Percentiles rank a stretch among this genome's conserved stretches.
phyloP scores from a whole-genome alignment of 2,113 vertebrate genomes.

The Xiphias gladius region DNA sequence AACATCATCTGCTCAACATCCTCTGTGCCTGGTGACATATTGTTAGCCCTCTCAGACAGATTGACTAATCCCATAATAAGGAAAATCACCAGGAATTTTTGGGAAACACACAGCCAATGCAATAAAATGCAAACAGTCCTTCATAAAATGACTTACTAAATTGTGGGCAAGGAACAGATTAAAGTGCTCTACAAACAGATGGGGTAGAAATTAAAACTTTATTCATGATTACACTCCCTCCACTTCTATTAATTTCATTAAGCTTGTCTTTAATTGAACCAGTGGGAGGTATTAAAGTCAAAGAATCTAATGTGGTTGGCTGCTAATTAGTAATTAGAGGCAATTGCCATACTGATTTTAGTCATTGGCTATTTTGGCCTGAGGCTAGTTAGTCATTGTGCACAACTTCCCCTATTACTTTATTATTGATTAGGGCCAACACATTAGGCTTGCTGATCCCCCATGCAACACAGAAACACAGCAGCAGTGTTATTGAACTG shows the following conservation, averaged over 20 bases:
- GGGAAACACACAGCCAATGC: constrained; percentile 24
- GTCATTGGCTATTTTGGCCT: constrained; percentile 64
- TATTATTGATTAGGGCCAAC: constrained; percentile 66
- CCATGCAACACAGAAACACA: constrained; percentile 41
- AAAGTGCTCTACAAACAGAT: constrained; percentile 22
- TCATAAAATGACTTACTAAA: constrained; percentile 12
- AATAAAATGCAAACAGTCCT: constrained; percentile 27
- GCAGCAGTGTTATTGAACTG: constrained; percentile 22
- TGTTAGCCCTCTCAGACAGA: constrained; percentile 26
- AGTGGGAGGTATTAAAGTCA: constrained; percentile 51
- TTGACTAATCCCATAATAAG: constrained; percentile 42
- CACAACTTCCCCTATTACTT: constrained; percentile 62
- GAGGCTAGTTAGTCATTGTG: constrained; percentile 57
- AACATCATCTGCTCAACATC: neutral
- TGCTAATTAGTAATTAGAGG: constrained; percentile 76
- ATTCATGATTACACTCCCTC: constrained; percentile 25
- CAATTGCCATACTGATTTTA: constrained; percentile 66
- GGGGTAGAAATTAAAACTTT: constrained; percentile 61
- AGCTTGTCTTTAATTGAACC: constrained; percentile 62
- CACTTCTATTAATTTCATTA: constrained; percentile 62
- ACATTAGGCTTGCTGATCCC: constrained; percentile 36
- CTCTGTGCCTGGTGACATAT: neutral
- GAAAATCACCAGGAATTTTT: constrained; percentile 28
- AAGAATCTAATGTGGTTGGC: constrained; percentile 56
- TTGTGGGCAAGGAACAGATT: constrained; percentile 15